Base-by-base conservation (phyloP, 2,113 vertebrate species). In the Hepsetus odoe region DNA sequence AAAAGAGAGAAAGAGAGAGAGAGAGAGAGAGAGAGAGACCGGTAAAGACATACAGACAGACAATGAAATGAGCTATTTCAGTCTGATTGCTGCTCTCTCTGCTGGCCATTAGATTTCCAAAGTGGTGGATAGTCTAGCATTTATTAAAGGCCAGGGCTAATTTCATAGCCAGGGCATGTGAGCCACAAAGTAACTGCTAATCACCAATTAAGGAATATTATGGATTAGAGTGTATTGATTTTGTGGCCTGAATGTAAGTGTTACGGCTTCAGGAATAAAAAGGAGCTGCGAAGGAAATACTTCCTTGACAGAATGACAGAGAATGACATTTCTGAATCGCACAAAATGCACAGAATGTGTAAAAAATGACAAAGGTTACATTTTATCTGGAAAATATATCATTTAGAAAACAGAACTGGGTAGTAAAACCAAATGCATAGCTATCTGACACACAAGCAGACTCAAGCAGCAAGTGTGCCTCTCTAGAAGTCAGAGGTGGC, bases 141-240 rank as follows among this genome's bases (percentile, higher is more conserved):
- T 85, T 89, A 89, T 92, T 92, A 91, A 92, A 88, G 84, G 88
- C 81, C 1, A 33, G 66, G 82, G 87, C 84, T 88, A 86, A 88
- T 90, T 88, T 83, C 78, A 58, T 86, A 84, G 85, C 84, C 88
- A 82, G 76, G 88, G 90, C 91, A 90, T 90, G 88, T 90, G 88
- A 88, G 88, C 89, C 79, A 79, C 87, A 75, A 85, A 88, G 85
- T 85, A 86, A 83, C 84, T 86, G 87, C 83, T 90, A 92, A 91
- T 92, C 83, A 72, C 84, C 88, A 87, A 91, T 92, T 92, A 91
- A 85, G 83, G 87, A 86, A 90, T 87, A 86, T 89, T 87, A 89
- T 87, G 68, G 86, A 92, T 92, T 85, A 80, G 83, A 87, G 88
- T 89, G 86, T 85, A 90, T 89, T 85, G 88, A 88, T 86, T 90